Percentiles rank a stretch among this genome's conserved stretches.
Evolutionary conservation across 2,113 vertebrate genomes (phyloP).

Genomic region (Podarcis cretensis): DNA sequence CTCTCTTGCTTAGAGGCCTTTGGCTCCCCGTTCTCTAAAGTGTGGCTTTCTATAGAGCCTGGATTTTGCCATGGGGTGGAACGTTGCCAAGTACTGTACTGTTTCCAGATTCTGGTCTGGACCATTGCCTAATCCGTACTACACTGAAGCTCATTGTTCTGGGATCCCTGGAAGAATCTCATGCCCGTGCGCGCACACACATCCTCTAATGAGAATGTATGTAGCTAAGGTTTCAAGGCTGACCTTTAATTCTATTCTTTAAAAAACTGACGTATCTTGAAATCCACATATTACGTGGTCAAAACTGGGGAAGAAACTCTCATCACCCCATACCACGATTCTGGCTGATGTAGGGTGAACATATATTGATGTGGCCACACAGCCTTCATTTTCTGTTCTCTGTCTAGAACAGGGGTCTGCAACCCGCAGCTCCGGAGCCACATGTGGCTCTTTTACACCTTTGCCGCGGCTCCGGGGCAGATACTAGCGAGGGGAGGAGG

Average conservation of each 20-base stretch:
- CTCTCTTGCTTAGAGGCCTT: not conserved
- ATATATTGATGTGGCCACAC: not conserved
- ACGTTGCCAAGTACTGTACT: slow-evolving; percentile 41
- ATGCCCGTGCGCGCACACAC: not conserved
- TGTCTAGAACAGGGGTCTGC: not conserved
- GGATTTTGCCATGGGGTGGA: slow-evolving; percentile 32
- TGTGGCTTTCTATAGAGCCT: not conserved
- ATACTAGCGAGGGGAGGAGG: no score
- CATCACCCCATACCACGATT: not conserved
- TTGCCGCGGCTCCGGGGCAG: no score
- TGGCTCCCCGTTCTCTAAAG: slow-evolving; percentile 16
- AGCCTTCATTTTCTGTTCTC: not conserved
- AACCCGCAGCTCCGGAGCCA: no score
- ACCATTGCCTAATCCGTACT: accelerated
- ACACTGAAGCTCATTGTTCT: not conserved
- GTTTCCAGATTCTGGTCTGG: slow-evolving; percentile 14
- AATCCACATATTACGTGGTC: not conserved
- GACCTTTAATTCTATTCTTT: not conserved
- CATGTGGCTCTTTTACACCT: no score
- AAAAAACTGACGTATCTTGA: not conserved
- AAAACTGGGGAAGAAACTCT: not conserved
- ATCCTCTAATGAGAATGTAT: not conserved
- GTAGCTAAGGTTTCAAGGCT: not conserved
- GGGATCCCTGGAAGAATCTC: not conserved
- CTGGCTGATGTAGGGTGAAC: not conserved